Evolutionary conservation across 1,140 invertebrate genomes (phyloP), one percentile per base, ranked within the genome.

Genomic region (Penaeus indicus): DNA sequence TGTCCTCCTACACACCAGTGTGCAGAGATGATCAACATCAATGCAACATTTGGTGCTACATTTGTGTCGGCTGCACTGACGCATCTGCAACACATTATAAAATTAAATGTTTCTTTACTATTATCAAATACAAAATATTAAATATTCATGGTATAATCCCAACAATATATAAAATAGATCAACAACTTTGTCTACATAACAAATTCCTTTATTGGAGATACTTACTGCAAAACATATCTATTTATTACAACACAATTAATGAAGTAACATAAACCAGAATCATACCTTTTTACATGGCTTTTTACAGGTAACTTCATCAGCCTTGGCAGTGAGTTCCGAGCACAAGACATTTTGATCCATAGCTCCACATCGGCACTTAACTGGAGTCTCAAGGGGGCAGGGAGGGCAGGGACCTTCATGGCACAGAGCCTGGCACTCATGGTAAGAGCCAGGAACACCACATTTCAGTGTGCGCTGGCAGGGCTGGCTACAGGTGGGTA

Each of bases 311-410:
- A 96, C 95, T 92, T 96, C 96, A 91, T 96, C 95, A 32, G 94
- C 94, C 91, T 95, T 95, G 0, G 94, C 94, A 0, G 93, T 95
- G 1, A 97, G 92, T 67, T 97, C 95, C 3, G 93, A 93, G 92
- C 98, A 99, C 1, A 95, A 94, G 75, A 98, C 95, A 92, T 97
- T 95, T 91, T 96, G 96, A 85, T 96, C 95, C 93, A 96, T 96
- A 91, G 96, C 95, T n/a, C 97, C 97, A 93, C 98, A 99, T n/a
- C 97, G 95, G 92, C 98, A 99, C 83, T 95, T 95, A 0, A 98
- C 94, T 3, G 95, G 92, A 0, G 97, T 97, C 22, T 94, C 95
- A 27, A 96, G 94, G 22, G 95, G 94, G 92, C 98, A 99, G 0
- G 95, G 94, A 13, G 96, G 96, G 92, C 98, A 99, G 19, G 94